Evolutionary conservation across 1,140 invertebrate species (phyloP), one percentile per base, ranked within the genome.

Genomic region (Caenorhabditis remanei): DNA sequence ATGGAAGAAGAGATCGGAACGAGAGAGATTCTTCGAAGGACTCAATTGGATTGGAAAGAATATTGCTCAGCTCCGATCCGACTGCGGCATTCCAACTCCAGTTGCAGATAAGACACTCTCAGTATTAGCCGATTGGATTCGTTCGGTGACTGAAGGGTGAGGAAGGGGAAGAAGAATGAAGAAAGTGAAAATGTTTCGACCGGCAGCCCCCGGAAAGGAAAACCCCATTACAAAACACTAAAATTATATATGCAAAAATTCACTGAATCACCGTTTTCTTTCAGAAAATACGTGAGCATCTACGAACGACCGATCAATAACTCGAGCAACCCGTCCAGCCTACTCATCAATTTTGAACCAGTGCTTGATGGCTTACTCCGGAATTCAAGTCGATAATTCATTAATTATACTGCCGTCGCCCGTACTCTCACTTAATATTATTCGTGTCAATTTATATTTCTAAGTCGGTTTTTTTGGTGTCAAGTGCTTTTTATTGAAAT

Each of bases 21-120:
- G 85, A 16, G 82, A 86, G 56, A 79, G 85, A 24, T 85, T 90
- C 24, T 61, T 86, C 41, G 32, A 83, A 32, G 86, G 89, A n/a
- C 71, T 90, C n/a, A n/a, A 46, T 11, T 71, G 85, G 71, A 40
- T 79, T 13, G 71, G 55, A 55, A 90, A 41, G 82, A 83, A 87
- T 41, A 87, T 92, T 58, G 86, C 88, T 2, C 90, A 92, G n/a
- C 84, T 91, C 0, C 65, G 90, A 56, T 13, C 67, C 13, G 90
- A 91, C 46, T 87, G 82, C n/a, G 90, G 90, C 24, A 55, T 91
- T 24, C 21, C 43, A n/a, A 86, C 86, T 14, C 50, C 71, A 14
- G 82, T 79, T n/a, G 71, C 71, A 8, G 71, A 79, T 50, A 79
- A 79, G 13, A 79, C 71, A 9, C 71, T 79, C 53, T 79, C 71